Base-by-base conservation (phyloP, 2,113 vertebrate species). In the Morone saxatilis region DNA sequence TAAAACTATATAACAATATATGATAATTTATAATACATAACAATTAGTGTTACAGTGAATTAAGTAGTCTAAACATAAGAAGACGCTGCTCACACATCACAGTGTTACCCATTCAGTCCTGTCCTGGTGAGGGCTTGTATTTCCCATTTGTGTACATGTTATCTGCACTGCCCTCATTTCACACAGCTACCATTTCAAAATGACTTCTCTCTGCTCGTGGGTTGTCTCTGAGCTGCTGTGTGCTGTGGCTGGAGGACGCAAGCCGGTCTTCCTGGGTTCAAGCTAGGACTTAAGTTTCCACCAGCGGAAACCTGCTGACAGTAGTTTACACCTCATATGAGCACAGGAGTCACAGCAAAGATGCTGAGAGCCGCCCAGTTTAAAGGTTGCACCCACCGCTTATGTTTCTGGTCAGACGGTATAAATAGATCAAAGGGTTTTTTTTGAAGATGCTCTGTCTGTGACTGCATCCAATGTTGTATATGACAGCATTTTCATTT, bases 221-320 rank as follows among this genome's bases (percentile, higher is more conserved):
- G 4, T 20, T 25, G 8, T 31, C 19, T n/a, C 31, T 54, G 19
- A 56, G 56, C 22, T 36, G 38, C 41, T 12, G 2, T n/a, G 38
- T 13, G 4, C 60, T 78, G 69, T 70, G 63, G 65, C 14, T 17
- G 0, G 13, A 54, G 68, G 56, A 70, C 65, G 38, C 86, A 82
- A 53, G 53, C 65, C n/a, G 4, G 14, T 0, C 77, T 86, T 89
- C 77, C 73, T 89, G 69, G 68, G 16, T 16, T 61, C 31, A 22
- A 36, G 40, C 0, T 5, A 59, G 25, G 57, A 7, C 41, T 71
- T 5, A 81, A 86, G 80, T 89, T 89, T 89, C 84, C 84, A 89
- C 1, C 41, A 71, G 69, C 20, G 22, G 81, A 89, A 84, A 86
- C 36, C 47, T 31, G 61, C 16, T 56, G n/a, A 12, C 50, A 22